Percentiles rank a stretch among this genome's conserved stretches.
These are phyloP conservation scores for Meteorus colon DNA, from an alignment of 2,888 invertebrate species.

Conservation along the genomic window DNA sequence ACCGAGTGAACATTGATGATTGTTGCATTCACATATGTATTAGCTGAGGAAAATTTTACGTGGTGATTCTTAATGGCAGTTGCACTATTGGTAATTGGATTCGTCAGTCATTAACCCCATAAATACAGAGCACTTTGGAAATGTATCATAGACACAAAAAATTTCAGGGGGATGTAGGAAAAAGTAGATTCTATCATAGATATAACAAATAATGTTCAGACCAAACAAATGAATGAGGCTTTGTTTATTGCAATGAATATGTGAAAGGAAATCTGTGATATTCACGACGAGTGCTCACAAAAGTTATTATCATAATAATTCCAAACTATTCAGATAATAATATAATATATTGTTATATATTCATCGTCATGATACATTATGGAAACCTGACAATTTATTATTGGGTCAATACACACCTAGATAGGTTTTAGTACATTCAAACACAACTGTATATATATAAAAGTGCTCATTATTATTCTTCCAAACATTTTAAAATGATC, in stretches of 20 bases:
- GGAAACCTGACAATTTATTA: not conserved
- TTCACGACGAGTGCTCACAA: not conserved
- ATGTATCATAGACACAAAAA: not conserved
- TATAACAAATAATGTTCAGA: not conserved
- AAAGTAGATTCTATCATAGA: not conserved
- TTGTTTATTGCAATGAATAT: not conserved
- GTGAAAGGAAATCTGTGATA: not conserved
- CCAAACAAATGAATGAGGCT: not conserved
- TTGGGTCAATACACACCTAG: too few species aligned
- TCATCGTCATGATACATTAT: too few species aligned
- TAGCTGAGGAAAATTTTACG: slow-evolving; percentile 46
- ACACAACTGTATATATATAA: too few species aligned
- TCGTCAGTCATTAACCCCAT: not conserved
- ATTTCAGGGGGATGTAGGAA: not conserved
- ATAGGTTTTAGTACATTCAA: too few species aligned
- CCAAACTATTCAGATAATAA: not conserved
- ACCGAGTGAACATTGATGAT: slow-evolving; percentile 54
- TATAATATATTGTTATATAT: not conserved
- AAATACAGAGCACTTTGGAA: not conserved
- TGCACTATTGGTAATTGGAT: not conserved
- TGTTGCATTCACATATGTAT: slow-evolving; percentile 55
- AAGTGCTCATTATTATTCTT: not conserved
- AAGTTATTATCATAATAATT: not conserved
- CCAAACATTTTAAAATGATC: not conserved
- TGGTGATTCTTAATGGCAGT: not conserved